Evolutionary conservation across 2,797 vertebrate species (phyloP).

Genomic region (Coracias cyanogaster): DNA sequence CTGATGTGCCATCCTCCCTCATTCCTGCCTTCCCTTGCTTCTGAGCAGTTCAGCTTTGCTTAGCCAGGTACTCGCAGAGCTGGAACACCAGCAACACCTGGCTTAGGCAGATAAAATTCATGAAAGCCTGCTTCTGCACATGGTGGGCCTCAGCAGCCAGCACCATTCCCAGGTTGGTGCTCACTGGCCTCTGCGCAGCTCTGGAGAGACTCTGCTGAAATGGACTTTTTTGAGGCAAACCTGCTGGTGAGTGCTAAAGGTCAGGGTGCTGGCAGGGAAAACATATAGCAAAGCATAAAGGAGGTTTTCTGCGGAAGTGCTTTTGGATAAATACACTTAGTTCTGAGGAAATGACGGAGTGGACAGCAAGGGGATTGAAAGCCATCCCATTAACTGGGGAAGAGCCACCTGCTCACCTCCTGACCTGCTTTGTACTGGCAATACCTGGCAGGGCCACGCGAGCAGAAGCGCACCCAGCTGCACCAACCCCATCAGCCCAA

Average conservation of each 20-base stretch:
- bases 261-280: constrained; percentile 17
- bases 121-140: neutral
- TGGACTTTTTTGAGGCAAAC: neutral
- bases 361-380: neutral
- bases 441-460: neutral
- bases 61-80: neutral
- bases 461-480: neutral
- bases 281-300: neutral
- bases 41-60: neutral
- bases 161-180: accelerated
- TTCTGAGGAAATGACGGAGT: neutral
- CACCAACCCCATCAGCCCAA: accelerated
- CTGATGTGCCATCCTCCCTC: neutral
- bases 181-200: accelerated
- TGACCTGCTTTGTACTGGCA: accelerated
- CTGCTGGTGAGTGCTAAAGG: neutral
- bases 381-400: neutral
- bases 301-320: constrained; percentile 54
- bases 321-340: constrained; percentile 25
- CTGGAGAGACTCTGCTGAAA: neutral
- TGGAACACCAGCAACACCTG: neutral
- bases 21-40: neutral
- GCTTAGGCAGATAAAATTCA: neutral
- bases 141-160: neutral
- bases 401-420: accelerated